A percentile compares a stretch with the other conserved stretches of the same genome.
Conservation (phyloP, 2,113 vertebrate species). For the Semnornis frantzii region DNA sequence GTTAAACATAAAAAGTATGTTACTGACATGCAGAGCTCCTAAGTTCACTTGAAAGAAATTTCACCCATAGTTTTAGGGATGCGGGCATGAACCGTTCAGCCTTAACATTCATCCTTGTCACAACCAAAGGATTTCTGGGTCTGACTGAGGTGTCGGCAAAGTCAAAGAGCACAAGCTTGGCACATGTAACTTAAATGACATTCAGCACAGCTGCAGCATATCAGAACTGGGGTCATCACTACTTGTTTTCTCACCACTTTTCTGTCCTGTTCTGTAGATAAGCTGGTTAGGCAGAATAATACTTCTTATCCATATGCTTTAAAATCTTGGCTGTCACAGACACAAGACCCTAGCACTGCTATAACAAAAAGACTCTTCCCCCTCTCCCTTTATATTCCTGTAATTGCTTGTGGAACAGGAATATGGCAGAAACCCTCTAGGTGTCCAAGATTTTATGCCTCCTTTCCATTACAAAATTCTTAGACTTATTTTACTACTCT, state of each 20-base stretch:
- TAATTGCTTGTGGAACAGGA: neutral
- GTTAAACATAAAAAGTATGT: neutral
- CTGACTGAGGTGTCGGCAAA: neutral
- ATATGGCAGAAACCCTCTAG: neutral
- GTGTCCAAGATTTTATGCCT: neutral
- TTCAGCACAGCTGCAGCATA: neutral
- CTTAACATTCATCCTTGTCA: neutral
- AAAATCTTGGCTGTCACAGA: neutral
- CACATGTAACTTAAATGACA: neutral
- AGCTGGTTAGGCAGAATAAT: neutral
- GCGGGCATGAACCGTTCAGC: neutral
- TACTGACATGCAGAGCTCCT: neutral
- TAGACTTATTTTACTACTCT: neutral
- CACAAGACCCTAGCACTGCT: neutral
- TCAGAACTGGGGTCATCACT: neutral
- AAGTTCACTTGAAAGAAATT: neutral
- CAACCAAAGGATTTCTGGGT: neutral
- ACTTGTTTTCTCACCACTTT: conserved; percentile 5
- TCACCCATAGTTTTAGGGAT: neutral
- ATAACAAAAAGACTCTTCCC: neutral
- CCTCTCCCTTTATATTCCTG: neutral
- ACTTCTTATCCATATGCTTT: neutral
- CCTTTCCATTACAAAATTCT: neutral
- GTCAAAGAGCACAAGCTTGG: neutral
- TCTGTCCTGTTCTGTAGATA: neutral